Percentiles rank a stretch among this genome's conserved stretches.
Evolutionary conservation across 2,113 vertebrate species (phyloP).

Genomic region (Mohoua ochrocephala): DNA sequence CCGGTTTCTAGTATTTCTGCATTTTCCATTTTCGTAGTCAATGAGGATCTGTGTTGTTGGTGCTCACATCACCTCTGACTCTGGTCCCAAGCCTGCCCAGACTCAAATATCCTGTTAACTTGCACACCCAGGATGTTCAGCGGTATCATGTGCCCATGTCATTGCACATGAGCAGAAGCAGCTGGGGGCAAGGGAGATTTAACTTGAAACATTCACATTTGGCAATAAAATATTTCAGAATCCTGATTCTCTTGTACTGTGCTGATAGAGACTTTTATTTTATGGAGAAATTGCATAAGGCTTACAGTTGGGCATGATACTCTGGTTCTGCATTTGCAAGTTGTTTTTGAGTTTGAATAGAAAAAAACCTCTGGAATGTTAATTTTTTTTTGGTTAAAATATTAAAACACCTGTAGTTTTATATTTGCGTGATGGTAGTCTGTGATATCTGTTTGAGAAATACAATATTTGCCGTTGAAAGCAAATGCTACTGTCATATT

Average conservation of each 20-base stretch:
- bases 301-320: not conserved
- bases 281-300: not conserved
- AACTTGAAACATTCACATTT: not conserved
- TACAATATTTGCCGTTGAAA: not conserved
- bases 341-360: not conserved
- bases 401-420: not conserved
- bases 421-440: not conserved
- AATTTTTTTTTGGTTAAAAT: not conserved
- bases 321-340: not conserved
- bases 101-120: constrained; percentile 27
- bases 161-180: not conserved
- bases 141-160: not conserved
- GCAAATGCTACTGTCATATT: not conserved
- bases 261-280: not conserved
- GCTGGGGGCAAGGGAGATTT: not conserved
- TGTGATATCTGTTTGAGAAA: not conserved
- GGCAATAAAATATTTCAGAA: not conserved
- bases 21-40: not conserved
- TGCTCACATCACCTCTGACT: constrained; percentile 5
- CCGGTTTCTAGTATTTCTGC: not conserved
- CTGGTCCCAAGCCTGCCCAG: not conserved
- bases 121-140: not conserved
- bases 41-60: not conserved
- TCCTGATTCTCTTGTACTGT: not conserved
- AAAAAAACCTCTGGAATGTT: not conserved